phyloP scores from a whole-genome alignment of 2,113 vertebrate species.

The Illadopsis cleaveri region DNA sequence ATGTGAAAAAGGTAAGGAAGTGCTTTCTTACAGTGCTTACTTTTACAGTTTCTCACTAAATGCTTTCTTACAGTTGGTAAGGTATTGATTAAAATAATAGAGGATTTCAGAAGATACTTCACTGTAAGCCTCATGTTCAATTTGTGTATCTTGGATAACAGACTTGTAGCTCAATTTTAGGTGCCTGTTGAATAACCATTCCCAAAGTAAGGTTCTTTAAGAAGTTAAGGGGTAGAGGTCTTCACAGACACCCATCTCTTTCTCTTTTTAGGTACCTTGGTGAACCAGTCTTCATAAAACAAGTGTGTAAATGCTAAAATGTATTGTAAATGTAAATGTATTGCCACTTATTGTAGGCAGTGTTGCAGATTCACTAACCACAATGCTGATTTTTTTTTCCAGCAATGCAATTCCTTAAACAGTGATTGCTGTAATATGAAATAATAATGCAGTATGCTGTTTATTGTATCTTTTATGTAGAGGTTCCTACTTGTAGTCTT shows the following conservation, averaged over 20 bases:
- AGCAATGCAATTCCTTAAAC: not conserved
- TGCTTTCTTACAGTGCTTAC: not conserved
- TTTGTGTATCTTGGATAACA: not conserved
- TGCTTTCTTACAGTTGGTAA: not conserved
- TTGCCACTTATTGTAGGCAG: not conserved
- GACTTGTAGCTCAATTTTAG: not conserved
- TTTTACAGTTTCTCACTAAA: not conserved
- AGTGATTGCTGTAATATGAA: not conserved
- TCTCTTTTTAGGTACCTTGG: not conserved
- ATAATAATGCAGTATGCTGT: not conserved
- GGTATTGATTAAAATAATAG: not conserved
- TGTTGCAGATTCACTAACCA: not conserved
- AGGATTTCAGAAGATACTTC: not conserved
- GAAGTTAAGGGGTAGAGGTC: not conserved
- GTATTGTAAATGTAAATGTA: not conserved
- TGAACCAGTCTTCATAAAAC: not conserved
- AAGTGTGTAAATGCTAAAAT: not conserved
- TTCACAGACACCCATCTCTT: not conserved
- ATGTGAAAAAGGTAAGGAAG: not conserved
- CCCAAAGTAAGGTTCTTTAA: not conserved
- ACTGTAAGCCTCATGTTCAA: not conserved
- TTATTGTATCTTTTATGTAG: not conserved
- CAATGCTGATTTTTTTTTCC: not conserved
- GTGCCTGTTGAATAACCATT: not conserved
- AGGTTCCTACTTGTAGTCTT: not conserved